Evolutionary conservation across 2,888 invertebrate species (phyloP).

Genomic region (Schizaphis graminum): DNA sequence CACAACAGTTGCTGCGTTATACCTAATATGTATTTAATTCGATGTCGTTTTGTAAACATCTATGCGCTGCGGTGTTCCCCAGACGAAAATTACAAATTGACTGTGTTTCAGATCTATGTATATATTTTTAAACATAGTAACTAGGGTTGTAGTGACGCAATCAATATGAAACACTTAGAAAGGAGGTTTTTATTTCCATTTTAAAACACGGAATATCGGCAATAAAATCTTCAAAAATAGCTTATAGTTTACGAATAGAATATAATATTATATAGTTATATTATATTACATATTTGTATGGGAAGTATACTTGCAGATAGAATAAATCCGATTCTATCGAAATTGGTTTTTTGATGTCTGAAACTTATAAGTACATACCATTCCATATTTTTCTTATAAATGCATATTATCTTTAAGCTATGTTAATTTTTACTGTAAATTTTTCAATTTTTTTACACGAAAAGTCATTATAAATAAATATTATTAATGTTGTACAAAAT

Average conservation of each 20-base stretch:
- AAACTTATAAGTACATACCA: no score
- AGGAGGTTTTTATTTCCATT: not conserved
- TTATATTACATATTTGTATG: not conserved
- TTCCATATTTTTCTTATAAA: not conserved
- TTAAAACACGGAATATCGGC: not conserved
- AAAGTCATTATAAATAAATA: not conserved
- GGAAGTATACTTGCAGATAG: not conserved
- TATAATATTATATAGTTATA: not conserved
- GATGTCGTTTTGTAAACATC: not conserved
- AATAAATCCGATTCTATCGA: not conserved
- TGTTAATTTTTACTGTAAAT: no score
- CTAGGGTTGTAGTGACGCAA: not conserved
- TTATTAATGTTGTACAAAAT: not conserved
- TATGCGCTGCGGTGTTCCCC: not conserved
- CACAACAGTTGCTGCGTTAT: not conserved
- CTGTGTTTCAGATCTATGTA: not conserved
- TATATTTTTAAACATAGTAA: not conserved
- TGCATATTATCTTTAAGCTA: no score
- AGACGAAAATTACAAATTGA: not conserved
- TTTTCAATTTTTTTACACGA: not conserved
- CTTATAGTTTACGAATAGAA: not conserved
- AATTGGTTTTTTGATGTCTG: not conserved
- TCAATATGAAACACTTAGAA: not conserved
- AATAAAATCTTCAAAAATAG: not conserved
- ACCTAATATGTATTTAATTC: slow-evolving; percentile 24